phyloP scores from a whole-genome alignment of 2,797 vertebrate genomes.

The Lepus townsendii region DNA sequence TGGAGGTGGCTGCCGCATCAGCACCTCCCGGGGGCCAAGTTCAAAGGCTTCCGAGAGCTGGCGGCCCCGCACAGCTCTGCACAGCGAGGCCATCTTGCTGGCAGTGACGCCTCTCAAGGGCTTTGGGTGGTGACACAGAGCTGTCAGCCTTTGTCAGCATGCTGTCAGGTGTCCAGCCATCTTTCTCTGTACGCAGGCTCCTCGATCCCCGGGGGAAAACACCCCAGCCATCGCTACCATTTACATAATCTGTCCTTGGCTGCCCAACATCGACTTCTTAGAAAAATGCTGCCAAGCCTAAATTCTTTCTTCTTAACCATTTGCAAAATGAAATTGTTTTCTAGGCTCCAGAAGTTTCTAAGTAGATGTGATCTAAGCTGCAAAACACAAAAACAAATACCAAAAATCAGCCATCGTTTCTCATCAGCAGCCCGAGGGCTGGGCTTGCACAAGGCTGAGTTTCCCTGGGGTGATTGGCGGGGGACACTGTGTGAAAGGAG shows the following conservation, averaged over 20 bases:
- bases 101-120: not conserved
- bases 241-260: conserved; percentile 36
- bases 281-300: not conserved
- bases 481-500: not conserved
- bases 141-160: not conserved
- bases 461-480: not conserved
- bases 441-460: not conserved
- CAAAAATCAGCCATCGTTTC: not conserved
- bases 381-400: not conserved
- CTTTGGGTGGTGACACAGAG: no score
- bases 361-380: conserved; percentile 19
- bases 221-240: not conserved
- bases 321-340: conserved; percentile 22
- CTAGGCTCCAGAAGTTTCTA: conserved; percentile 10
- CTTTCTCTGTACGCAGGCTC: not conserved
- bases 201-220: not conserved
- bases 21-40: not conserved
- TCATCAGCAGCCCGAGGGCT: not conserved
- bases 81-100: no score
- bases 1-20: not conserved
- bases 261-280: not conserved
- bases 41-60: not conserved
- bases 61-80: not conserved
- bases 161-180: not conserved
- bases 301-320: conserved; percentile 46